phyloP scores from a whole-genome alignment of 2,888 invertebrate species.

The Mongoloraphidia duomilia region DNA sequence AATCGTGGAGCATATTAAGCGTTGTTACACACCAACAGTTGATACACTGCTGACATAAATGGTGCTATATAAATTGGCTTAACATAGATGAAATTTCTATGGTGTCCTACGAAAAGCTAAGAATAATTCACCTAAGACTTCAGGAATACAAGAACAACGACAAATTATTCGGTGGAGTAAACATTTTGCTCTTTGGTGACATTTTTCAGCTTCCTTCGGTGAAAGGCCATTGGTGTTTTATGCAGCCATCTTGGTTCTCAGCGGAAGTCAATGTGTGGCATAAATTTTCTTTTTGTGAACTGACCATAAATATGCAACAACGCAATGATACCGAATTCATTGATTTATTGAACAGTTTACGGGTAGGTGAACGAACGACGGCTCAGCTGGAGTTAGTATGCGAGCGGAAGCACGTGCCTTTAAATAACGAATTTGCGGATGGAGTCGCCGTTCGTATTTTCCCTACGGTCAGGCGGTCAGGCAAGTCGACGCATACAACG shows the following conservation, averaged over 20 bases:
- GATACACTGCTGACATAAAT: constrained; percentile 9
- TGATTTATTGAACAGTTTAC: constrained; percentile 9
- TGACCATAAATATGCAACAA: constrained; percentile 22
- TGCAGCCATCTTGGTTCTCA: constrained; percentile 11
- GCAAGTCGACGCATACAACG: constrained; percentile 17
- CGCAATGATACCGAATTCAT: constrained; percentile 15
- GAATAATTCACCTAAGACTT: constrained; percentile 8
- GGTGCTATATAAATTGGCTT: constrained; percentile 14
- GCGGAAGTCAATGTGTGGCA: constrained; percentile 17
- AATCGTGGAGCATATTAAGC: constrained; percentile 17
- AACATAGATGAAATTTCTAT: constrained; percentile 18
- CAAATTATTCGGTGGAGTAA: constrained; percentile 13
- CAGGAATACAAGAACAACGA: constrained; percentile 11
- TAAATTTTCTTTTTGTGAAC: constrained; percentile 17
- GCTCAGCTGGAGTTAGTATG: constrained; percentile 10
- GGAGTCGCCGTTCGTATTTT: constrained; percentile 16
- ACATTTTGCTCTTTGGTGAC: constrained; percentile 16
- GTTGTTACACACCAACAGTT: constrained; percentile 7
- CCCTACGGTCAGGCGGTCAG: constrained; percentile 16
- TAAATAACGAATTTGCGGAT: constrained; percentile 15
- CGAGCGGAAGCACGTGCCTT: constrained; percentile 11
- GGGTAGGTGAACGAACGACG: constrained; percentile 10
- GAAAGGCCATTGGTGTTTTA: constrained; percentile 17
- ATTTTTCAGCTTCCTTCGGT: constrained; percentile 19
- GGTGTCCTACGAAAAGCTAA: constrained; percentile 13